Conservation (phyloP, 2,113 vertebrate genomes). For the Bolborhynchus lineola region DNA sequence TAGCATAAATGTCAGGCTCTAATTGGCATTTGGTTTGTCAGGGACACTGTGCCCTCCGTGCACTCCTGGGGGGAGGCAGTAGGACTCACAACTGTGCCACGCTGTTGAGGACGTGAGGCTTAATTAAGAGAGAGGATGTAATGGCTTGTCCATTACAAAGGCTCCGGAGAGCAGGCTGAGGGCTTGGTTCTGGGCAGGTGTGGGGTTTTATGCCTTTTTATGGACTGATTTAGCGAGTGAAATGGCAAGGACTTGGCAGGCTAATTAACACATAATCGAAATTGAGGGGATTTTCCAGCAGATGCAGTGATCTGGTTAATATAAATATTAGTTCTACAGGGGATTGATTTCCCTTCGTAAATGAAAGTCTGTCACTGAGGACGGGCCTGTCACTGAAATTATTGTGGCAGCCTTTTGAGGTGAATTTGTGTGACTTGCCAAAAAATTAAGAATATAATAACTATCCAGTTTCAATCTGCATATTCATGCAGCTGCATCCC, state of each 20-base stretch:
- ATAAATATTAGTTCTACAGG: constrained; percentile 16
- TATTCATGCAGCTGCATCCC: constrained; percentile 8
- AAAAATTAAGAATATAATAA: not conserved
- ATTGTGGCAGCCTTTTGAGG: not conserved
- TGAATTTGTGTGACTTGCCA: constrained; percentile 25
- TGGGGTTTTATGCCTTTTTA: constrained; percentile 35
- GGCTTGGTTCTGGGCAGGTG: constrained; percentile 8
- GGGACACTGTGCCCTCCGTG: not conserved
- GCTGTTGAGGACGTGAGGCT: not conserved
- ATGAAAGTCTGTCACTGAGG: constrained; percentile 13
- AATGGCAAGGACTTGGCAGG: constrained; percentile 55
- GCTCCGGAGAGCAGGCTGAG: not conserved
- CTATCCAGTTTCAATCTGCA: constrained; percentile 2
- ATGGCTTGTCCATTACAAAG: constrained; percentile 3
- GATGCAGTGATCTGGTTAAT: constrained; percentile 42
- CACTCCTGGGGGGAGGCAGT: not conserved
- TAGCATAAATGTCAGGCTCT: not conserved
- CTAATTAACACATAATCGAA: constrained; percentile 70
- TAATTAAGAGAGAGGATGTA: constrained; percentile 45
- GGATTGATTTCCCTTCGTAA: constrained; percentile 25
- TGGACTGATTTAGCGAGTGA: constrained; percentile 52
- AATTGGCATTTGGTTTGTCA: constrained; percentile 2
- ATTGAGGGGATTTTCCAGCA: constrained; percentile 55
- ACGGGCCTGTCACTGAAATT: not conserved
- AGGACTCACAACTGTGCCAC: not conserved